These are phyloP conservation scores for Pontoporia blainvillei DNA, from an alignment of 2,113 vertebrate species.

Conservation along the genomic window DNA sequence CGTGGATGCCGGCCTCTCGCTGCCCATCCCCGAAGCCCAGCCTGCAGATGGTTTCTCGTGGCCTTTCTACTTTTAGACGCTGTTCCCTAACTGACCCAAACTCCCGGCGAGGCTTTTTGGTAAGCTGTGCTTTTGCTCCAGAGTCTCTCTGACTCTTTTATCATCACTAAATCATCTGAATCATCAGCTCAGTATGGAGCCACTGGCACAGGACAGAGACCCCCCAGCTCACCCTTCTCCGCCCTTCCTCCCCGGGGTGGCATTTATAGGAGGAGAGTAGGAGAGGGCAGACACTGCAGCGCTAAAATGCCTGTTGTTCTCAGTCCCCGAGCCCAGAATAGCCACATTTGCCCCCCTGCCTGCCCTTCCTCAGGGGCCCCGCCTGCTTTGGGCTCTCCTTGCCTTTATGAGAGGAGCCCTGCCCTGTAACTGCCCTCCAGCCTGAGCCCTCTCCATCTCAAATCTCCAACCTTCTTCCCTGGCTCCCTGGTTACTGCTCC, in stretches of 20 bases:
- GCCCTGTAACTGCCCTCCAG: not conserved
- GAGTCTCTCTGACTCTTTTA: conserved; percentile 56
- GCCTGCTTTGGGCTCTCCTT: not conserved
- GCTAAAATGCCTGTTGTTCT: not conserved
- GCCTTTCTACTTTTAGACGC: conserved; percentile 35
- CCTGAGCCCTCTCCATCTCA: not conserved
- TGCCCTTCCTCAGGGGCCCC: not conserved
- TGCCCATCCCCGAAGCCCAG: not conserved
- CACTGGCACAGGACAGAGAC: not conserved
- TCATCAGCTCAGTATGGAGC: conserved; percentile 28
- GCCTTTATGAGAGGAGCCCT: not conserved
- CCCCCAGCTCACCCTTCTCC: not conserved
- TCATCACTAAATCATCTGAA: conserved; percentile 42
- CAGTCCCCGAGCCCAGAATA: not conserved
- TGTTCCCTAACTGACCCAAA: conserved; percentile 47
- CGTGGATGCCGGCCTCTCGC: not conserved
- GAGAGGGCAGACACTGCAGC: not conserved
- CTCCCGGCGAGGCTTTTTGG: not conserved
- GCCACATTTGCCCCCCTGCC: too few relatives aligned
- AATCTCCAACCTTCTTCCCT: not conserved
- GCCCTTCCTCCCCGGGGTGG: not conserved
- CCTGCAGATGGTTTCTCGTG: conserved; percentile 47
- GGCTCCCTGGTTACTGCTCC: not conserved
- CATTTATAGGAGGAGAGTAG: not conserved
- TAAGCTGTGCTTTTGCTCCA: conserved; percentile 41